phyloP scores from a whole-genome alignment of 2,888 invertebrate genomes.

The Helleia helle region DNA sequence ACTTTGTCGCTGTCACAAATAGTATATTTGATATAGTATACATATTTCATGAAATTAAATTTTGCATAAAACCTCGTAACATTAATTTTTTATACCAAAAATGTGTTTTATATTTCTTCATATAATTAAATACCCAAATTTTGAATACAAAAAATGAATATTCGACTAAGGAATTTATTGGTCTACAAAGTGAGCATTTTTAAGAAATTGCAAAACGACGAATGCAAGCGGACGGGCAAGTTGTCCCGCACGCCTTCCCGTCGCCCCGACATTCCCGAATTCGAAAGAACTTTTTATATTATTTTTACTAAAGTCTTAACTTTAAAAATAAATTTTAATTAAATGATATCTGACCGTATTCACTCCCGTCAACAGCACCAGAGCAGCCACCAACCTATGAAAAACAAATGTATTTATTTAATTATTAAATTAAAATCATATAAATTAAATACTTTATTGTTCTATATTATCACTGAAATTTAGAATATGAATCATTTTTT shows the following conservation, averaged over 20 bases:
- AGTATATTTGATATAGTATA: conserved; percentile 9
- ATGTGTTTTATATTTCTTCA: neutral
- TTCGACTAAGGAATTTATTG: neutral
- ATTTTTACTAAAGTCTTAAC: too few relatives aligned
- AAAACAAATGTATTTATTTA: too few relatives aligned
- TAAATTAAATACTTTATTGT: neutral
- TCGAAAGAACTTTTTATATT: neutral
- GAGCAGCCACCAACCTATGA: conserved; percentile 56
- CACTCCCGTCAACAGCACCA: conserved; percentile 48
- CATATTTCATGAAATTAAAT: too few relatives aligned
- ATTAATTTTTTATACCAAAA: neutral
- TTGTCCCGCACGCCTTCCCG: conserved; percentile 30
- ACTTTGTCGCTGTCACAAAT: conserved; percentile 61
- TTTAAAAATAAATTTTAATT: too few relatives aligned
- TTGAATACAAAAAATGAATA: too few relatives aligned
- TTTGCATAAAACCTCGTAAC: too few relatives aligned
- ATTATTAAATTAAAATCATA: neutral
- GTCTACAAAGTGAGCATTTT: conserved; percentile 36
- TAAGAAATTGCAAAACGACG: conserved; percentile 60
- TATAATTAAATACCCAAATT: neutral
- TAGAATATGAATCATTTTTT: too few relatives aligned
- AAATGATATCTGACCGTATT: conserved; percentile 57
- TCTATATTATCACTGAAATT: neutral
- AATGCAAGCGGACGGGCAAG: conserved; percentile 48
- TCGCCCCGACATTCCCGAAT: conserved; percentile 31